Conservation (phyloP, 2,888 invertebrate genomes). For the Agrotis clavis region DNA sequence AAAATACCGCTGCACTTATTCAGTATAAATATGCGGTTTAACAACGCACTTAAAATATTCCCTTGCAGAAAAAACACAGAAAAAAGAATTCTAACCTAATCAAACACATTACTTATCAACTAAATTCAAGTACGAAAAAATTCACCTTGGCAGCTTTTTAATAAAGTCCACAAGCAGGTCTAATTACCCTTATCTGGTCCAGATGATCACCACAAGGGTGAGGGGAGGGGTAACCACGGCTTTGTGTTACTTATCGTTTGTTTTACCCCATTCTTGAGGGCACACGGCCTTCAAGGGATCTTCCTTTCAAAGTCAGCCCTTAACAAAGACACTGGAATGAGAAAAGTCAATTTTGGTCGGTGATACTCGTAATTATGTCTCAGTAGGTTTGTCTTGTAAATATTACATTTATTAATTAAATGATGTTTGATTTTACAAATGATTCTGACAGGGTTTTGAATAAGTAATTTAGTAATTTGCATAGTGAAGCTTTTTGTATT, state of each 20-base stretch:
- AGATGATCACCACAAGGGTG: conserved; percentile 52
- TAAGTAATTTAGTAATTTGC: too few species aligned
- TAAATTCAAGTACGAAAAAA: neutral
- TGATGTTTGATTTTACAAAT: neutral
- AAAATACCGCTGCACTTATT: neutral
- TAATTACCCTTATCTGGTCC: conserved; percentile 65
- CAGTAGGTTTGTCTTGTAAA: too few species aligned
- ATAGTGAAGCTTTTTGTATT: too few species aligned
- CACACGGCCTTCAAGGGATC: conserved; percentile 1
- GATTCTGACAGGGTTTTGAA: too few species aligned
- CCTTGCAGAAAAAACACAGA: neutral
- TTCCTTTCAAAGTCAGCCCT: neutral
- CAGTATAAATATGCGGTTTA: neutral
- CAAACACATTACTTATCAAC: neutral
- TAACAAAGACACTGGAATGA: neutral
- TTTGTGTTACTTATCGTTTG: conserved; percentile 42
- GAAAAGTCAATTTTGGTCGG: neutral
- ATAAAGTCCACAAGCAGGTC: conserved; percentile 31
- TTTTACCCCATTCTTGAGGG: conserved; percentile 23
- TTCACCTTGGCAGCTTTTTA: neutral
- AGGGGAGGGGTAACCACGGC: neutral
- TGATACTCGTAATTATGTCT: neutral
- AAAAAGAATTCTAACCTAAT: too few species aligned
- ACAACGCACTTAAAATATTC: neutral
- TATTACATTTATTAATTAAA: neutral